Evolutionary conservation across 2,113 vertebrate genomes (phyloP).

Genomic region (Prolemur simus): DNA sequence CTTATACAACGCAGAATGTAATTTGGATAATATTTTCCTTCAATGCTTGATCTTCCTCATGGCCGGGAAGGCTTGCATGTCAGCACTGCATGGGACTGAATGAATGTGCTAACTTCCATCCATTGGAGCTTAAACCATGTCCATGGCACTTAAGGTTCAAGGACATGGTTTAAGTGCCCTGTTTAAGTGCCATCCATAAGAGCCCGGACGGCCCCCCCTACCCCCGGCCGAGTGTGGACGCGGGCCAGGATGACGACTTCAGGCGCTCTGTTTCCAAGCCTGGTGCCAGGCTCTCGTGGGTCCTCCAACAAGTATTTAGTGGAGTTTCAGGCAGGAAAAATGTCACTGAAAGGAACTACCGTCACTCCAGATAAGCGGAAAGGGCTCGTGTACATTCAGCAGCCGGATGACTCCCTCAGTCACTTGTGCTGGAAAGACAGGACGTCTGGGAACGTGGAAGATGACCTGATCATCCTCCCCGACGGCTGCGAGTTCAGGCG

Average conservation of each 20-base stretch:
- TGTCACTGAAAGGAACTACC: slow-evolving; percentile 95
- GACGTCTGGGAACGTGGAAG: slow-evolving; percentile 93
- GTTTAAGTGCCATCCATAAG: too few relatives aligned
- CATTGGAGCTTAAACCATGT: background rate
- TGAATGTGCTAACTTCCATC: background rate
- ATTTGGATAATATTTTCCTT: background rate
- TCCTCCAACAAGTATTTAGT: slow-evolving; percentile 97
- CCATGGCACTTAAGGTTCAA: too few relatives aligned
- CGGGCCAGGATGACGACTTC: slow-evolving; percentile 97
- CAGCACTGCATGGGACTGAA: background rate
- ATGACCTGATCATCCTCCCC: slow-evolving; percentile 97
- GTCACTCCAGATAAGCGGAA: slow-evolving; percentile 98
- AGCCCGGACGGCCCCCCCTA: too few relatives aligned
- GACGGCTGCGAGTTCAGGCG: slow-evolving; percentile 98
- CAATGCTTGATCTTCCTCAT: background rate
- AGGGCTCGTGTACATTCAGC: slow-evolving; percentile 97
- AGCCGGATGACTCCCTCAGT: slow-evolving; percentile 97
- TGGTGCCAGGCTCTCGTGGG: slow-evolving; percentile 95
- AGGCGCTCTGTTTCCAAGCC: slow-evolving; percentile 96
- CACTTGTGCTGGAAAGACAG: slow-evolving; percentile 99
- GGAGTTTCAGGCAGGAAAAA: slow-evolving; percentile 97
- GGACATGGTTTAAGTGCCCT: too few relatives aligned
- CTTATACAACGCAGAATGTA: background rate
- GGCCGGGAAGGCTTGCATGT: background rate
- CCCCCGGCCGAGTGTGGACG: too few relatives aligned